These are phyloP conservation scores for Troglohyphantes excavatus DNA, from an alignment of 2,888 invertebrate genomes.

Conservation along the genomic window DNA sequence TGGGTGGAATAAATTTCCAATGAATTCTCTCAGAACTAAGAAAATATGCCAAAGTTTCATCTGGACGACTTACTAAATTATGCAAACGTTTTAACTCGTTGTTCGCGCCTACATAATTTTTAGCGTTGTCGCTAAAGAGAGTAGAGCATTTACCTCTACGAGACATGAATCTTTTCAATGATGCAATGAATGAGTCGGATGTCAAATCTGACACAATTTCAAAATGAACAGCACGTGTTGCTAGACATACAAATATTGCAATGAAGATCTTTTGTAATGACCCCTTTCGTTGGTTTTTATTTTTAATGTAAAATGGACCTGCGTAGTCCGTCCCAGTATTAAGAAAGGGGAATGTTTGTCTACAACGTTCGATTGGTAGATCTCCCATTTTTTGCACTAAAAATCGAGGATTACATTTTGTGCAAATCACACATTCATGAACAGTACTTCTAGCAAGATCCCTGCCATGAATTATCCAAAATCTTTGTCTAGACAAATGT, in stretches of 20 bases:
- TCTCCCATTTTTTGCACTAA: constrained; percentile 15
- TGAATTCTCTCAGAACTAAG: constrained; percentile 74
- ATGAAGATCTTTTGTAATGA: constrained; percentile 37
- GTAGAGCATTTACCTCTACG: neutral
- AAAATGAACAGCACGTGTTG: constrained; percentile 63
- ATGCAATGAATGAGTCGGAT: constrained; percentile 61
- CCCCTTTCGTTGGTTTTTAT: constrained; percentile 8
- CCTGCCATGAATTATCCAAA: constrained; percentile 10
- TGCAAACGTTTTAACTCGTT: constrained; percentile 7
- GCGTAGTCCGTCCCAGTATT: constrained; percentile 1
- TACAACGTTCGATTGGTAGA: neutral
- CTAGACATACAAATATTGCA: constrained; percentile 67
- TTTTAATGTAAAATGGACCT: constrained; percentile 11
- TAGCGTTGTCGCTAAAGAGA: constrained; percentile 27
- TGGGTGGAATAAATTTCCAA: constrained; percentile 82
- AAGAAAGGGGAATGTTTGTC: neutral
- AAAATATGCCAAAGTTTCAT: neutral
- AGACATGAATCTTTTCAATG: constrained; percentile 66
- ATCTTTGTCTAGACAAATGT: neutral
- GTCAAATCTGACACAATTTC: constrained; percentile 77
- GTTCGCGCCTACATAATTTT: constrained; percentile 15
- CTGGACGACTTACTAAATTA: neutral
- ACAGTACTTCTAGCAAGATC: neutral
- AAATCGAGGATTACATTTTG: neutral
- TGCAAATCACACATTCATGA: constrained; percentile 6